Percentiles rank a stretch among this genome's conserved stretches.
Evolutionary conservation across 2,113 vertebrate genomes (phyloP).

Genomic region (Nannospalax galili): DNA sequence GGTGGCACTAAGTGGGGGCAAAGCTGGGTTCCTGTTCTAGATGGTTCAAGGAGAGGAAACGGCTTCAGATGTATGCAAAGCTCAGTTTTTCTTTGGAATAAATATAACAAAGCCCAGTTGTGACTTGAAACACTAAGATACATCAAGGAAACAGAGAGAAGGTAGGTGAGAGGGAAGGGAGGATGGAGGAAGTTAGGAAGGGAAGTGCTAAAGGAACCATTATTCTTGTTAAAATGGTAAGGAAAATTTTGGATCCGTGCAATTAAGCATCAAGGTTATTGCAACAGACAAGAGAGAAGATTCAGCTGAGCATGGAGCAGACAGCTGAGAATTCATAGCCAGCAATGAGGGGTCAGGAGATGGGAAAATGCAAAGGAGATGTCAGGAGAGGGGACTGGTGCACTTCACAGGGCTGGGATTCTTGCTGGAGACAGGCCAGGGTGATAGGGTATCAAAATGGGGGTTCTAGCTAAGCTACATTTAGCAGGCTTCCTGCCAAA

Average conservation of each 20-base stretch:
- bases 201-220: neutral
- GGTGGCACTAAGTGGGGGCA: neutral
- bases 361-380: neutral
- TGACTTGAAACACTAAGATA: neutral
- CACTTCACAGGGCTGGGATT: neutral
- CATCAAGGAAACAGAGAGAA: neutral
- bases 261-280: neutral
- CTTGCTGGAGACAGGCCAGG: neutral
- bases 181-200: neutral
- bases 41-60: neutral
- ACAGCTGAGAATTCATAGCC: neutral
- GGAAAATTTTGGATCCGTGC: neutral
- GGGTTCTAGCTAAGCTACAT: neutral
- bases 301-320: neutral
- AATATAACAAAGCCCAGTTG: neutral
- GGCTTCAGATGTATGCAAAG: neutral
- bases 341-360: neutral
- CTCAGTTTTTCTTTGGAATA: neutral
- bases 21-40: neutral
- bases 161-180: neutral
- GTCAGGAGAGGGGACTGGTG: too few relatives aligned
- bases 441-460: neutral
- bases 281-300: neutral
- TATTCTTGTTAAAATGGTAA: neutral
- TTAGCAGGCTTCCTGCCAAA: neutral